Evolutionary conservation across 2,888 invertebrate species (phyloP), one percentile per base, ranked within the genome.

Genomic region (Opisthograptis luteolata): DNA sequence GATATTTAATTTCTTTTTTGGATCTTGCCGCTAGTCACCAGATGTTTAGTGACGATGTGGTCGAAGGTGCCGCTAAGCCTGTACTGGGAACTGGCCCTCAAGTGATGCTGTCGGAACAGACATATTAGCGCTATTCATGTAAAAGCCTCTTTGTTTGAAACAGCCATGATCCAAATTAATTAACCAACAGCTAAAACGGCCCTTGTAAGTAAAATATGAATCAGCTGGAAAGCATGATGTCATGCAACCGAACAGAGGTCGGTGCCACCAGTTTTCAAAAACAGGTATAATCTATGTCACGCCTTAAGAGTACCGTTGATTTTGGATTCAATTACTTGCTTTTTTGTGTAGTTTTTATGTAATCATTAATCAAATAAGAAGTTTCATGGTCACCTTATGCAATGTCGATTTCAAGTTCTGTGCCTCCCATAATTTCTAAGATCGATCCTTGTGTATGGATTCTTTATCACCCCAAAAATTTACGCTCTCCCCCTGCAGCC

Each of bases 181-280:
- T 30, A 52, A 27, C 10, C 14, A 40, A 55, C 43, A 40, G 27
- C 35, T 55, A 55, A 48, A 51, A 53, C 50, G 48, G 42, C 43
- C 52, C 60, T 56, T 56, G 43, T 46, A 43, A 36, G 52, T 40
- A 41, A 32, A 49, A 45, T 49, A 55, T 61, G 62, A 60, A 55
- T 62, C 53, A 55, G 55, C 52, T 61, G 58, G 45, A 24, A 28
- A n/a, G 10, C 44, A 47, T 62, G 61, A 61, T 54, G 61, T 61
- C 56, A 58, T 51, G 39, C 22, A 42, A 44, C 48, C 28, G 44
- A 37, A 13, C 46, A 39, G 39, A 51, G 63, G 63, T 59, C 64
- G 51, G 68, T 69, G 60, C 50, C 62, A 35, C 59, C 49, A 59
- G 37, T 51, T 60, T 54, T 58, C 63, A 60, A 51, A 59, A 62